Conservation (phyloP, 1,140 invertebrate genomes). For the Artemia franciscana region DNA sequence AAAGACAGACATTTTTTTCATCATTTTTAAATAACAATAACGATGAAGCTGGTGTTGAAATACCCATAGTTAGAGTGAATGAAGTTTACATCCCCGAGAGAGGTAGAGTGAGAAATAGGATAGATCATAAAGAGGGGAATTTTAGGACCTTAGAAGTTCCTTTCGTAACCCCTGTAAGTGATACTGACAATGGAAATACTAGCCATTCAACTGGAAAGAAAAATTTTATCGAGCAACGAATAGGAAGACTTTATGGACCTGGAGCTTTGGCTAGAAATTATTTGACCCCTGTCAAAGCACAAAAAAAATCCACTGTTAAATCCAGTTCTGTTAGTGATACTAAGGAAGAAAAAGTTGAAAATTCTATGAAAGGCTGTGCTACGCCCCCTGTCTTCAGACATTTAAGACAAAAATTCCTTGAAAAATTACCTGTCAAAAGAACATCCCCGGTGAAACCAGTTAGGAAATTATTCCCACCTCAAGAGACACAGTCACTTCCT, state of each 20-base stretch:
- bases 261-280: conserved; percentile 48
- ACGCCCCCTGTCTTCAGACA: conserved; percentile 38
- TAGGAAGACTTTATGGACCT: conserved; percentile 61
- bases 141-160: neutral
- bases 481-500: neutral
- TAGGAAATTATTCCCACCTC: neutral
- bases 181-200: neutral
- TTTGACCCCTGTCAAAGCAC: conserved; percentile 29
- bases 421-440: conserved; percentile 44
- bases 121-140: neutral
- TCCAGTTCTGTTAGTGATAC: conserved; percentile 7
- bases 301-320: conserved; percentile 9
- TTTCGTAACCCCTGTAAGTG: conserved; percentile 1
- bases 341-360: conserved; percentile 9
- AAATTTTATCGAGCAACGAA: conserved; percentile 64
- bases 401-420: conserved; percentile 53
- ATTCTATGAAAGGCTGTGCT: neutral
- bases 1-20: conserved; percentile 3
- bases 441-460: conserved; percentile 1
- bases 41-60: neutral
- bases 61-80: neutral
- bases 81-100: neutral
- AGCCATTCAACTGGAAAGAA: conserved; percentile 12
- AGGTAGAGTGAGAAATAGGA: conserved; percentile 1
- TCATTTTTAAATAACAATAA: neutral